Evolutionary conservation across 2,113 vertebrate genomes (phyloP).

Genomic region (Excalfactoria chinensis): DNA sequence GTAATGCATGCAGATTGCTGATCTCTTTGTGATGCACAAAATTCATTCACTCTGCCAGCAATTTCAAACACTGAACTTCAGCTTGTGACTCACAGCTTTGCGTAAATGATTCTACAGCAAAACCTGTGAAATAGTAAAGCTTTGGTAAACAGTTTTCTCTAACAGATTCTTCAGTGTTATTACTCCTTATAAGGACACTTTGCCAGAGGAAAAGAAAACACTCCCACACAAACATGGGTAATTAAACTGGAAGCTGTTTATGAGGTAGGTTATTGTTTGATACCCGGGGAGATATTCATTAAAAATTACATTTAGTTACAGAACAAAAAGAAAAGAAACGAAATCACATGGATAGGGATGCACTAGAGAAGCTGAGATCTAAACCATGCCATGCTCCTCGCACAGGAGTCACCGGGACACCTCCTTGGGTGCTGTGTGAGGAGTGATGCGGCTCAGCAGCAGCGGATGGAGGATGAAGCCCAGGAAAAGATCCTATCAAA

Average conservation of each 20-base stretch:
- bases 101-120: conserved; percentile 56
- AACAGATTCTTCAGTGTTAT: conserved; percentile 1
- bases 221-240: background rate
- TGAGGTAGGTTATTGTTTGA: conserved; percentile 36
- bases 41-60: conserved; percentile 56
- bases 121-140: conserved; percentile 57
- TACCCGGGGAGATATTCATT: conserved; percentile 5
- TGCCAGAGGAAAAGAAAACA: conserved; percentile 14
- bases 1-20: conserved; percentile 48
- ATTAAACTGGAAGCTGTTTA: conserved; percentile 1
- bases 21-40: conserved; percentile 64
- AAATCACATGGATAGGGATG: background rate
- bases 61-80: conserved; percentile 3
- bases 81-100: conserved; percentile 63
- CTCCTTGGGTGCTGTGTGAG: rapidly evolving
- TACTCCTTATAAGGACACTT: conserved; percentile 65
- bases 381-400: background rate
- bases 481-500: background rate
- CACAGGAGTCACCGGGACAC: background rate
- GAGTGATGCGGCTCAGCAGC: background rate
- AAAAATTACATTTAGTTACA: background rate
- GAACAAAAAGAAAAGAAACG: background rate
- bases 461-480: background rate
- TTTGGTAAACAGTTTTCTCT: conserved; percentile 37
- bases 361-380: background rate